Evolutionary conservation across 2,888 invertebrate genomes (phyloP).

Genomic region (Entomobrya proxima): DNA sequence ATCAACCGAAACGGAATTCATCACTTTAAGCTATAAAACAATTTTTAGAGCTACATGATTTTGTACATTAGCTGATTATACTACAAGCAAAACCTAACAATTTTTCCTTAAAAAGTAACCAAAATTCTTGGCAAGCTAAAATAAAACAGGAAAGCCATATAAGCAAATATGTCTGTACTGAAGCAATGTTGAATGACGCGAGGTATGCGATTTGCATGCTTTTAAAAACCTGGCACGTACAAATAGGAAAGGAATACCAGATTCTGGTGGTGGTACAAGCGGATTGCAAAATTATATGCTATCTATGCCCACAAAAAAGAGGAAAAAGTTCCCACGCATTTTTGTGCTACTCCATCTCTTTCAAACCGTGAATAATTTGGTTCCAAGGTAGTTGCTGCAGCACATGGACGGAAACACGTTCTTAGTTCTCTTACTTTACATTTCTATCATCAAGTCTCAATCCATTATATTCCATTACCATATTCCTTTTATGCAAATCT

Average conservation of each 20-base stretch:
- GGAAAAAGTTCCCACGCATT: slow-evolving; percentile 61
- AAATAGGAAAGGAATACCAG: not conserved
- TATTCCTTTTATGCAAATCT: no score
- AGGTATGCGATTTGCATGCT: no score
- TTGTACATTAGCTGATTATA: no score
- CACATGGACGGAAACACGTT: slow-evolving; percentile 38
- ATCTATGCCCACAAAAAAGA: slow-evolving; percentile 11
- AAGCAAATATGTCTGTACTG: no score
- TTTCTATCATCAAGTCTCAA: slow-evolving; percentile 27
- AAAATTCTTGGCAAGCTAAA: no score
- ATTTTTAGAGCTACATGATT: no score
- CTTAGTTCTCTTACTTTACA: not conserved
- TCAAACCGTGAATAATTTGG: slow-evolving; percentile 57
- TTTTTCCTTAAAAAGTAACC: no score
- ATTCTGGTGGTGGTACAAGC: not conserved
- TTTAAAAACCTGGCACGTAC: no score
- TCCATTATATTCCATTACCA: not conserved
- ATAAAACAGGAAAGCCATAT: no score
- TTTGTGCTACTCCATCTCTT: slow-evolving; percentile 59
- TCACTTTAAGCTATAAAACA: not conserved
- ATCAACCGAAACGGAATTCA: not conserved
- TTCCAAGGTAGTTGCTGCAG: slow-evolving; percentile 43
- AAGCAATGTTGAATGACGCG: no score
- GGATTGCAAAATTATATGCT: slow-evolving; percentile 36
- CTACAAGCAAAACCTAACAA: no score